phyloP scores from a whole-genome alignment of 1,140 invertebrate genomes.

The Drosophila persimilis region DNA sequence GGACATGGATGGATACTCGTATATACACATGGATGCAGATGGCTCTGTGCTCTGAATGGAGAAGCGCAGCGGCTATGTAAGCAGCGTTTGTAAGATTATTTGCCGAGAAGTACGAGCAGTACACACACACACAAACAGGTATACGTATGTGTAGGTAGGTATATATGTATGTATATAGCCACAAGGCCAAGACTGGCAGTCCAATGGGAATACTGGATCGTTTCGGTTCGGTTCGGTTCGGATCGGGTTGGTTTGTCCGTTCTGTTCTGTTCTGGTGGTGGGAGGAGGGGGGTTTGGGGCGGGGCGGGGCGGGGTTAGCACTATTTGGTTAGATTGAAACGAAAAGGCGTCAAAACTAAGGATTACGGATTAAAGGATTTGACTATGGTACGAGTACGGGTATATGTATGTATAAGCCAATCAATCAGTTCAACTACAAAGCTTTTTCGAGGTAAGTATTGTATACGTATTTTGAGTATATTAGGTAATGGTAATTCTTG shows the following conservation, averaged over 20 bases:
- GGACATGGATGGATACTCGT: constrained; percentile 3
- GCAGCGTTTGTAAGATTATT: constrained; percentile 29
- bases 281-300: background rate
- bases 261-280: no score
- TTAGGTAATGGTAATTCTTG: constrained; percentile 32
- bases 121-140: background rate
- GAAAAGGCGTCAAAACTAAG: constrained; percentile 29
- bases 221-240: background rate
- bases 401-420: constrained; percentile 53
- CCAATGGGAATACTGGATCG: background rate
- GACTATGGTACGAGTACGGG: background rate
- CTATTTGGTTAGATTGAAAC: constrained; percentile 7
- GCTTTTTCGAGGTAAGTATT: constrained; percentile 53
- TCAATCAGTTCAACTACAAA: constrained; percentile 75
- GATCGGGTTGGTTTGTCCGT: background rate
- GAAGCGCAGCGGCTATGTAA: constrained; percentile 35
- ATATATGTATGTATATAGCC: no score
- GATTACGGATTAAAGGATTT: constrained; percentile 11
- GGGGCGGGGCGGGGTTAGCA: background rate
- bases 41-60: background rate
- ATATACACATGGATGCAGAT: constrained; percentile 38
- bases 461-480: constrained; percentile 39
- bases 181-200: no score
- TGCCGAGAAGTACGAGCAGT: background rate
- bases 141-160: no score